Base-by-base conservation (phyloP, 2,113 vertebrate species). In the Alaudala cheleensis region DNA sequence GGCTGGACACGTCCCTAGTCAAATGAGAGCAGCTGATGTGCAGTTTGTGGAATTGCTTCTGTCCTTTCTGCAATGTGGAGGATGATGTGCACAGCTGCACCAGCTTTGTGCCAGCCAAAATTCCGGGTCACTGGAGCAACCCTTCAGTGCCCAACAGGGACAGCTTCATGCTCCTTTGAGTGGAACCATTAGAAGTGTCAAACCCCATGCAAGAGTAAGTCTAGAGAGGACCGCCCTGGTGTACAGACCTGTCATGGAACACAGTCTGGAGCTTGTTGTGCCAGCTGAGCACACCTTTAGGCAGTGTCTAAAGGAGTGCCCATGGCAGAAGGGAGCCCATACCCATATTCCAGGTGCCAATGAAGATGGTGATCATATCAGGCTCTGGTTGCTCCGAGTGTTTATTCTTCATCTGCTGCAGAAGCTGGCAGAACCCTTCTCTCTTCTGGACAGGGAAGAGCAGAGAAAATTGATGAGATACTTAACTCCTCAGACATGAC, bases 301-400 rank as follows among this genome's bases (percentile, higher is more conserved):
- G 22, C 12, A 65, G 56, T 12, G 53, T 34, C 42, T 69, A 71
- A 60, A 70, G 56, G 47, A 73, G 56, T 4, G 5, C 37, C 60
- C 23, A 3, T 12, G 13, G 70, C 71, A 88, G 51, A 88, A 90
- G 45, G 19, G 61, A 86, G 71, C 47, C 45, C 98, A 94, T 98
- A 99, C 99, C 99, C 99, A 99, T 99, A 96, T 99, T 99, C 99
- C 99, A 99, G 79, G 99, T 99, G 81, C 99, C 99, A 45, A 99
- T 98, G 97, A 99, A 99, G 92, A 99, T 97, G 51, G 98, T 99
- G 96, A 99, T 99, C 99, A 99, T 99, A 96, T 99, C 99, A 2
- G 99, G 99, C 86, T 99, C 99, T 7, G 98, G 98, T 95, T 99
- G 99, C 73, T 98, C 99, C 0, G 99, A 99, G 93, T 99, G 99